Percentiles rank a stretch among this genome's conserved stretches.
Conservation (phyloP, 2,888 invertebrate genomes). For the Phortica okadai region DNA sequence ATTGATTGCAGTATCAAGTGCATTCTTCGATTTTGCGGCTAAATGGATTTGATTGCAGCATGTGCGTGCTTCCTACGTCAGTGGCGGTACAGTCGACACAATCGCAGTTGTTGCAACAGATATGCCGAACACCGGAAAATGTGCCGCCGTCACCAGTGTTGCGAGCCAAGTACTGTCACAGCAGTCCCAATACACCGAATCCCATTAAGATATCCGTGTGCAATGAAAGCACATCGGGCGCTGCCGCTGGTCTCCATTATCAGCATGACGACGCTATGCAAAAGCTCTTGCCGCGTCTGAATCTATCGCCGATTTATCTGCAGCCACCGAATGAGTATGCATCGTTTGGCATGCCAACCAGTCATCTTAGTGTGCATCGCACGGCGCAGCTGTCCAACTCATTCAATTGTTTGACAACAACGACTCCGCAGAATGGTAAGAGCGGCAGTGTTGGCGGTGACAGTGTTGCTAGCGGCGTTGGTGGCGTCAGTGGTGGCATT, state of each 20-base stretch:
- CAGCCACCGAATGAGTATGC: constrained; percentile 63
- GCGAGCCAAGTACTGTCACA: constrained; percentile 42
- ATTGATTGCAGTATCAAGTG: constrained; percentile 76
- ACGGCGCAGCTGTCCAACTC: constrained; percentile 67
- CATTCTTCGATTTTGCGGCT: constrained; percentile 80
- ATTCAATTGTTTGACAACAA: constrained; percentile 67
- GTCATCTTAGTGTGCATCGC: constrained; percentile 49
- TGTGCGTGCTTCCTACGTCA: constrained; percentile 76
- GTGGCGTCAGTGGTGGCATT: background rate
- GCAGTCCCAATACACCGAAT: constrained; percentile 56
- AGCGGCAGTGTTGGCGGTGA: constrained; percentile 34
- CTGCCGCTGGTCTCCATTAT: background rate
- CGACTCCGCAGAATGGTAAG: constrained; percentile 35
- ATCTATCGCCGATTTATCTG: constrained; percentile 69
- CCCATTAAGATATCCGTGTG: constrained; percentile 66
- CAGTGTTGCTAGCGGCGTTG: background rate
- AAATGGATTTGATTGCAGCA: constrained; percentile 78
- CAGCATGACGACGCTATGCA: constrained; percentile 50
- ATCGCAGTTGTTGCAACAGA: background rate
- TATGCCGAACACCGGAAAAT: constrained; percentile 29
- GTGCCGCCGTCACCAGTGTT: constrained; percentile 25
- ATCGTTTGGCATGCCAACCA: constrained; percentile 13
- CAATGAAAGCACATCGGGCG: constrained; percentile 30
- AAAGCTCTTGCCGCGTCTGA: constrained; percentile 62
- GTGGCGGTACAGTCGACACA: constrained; percentile 34